phyloP scores from a whole-genome alignment of 1,140 invertebrate species.

The Bilobella aurantiaca region DNA sequence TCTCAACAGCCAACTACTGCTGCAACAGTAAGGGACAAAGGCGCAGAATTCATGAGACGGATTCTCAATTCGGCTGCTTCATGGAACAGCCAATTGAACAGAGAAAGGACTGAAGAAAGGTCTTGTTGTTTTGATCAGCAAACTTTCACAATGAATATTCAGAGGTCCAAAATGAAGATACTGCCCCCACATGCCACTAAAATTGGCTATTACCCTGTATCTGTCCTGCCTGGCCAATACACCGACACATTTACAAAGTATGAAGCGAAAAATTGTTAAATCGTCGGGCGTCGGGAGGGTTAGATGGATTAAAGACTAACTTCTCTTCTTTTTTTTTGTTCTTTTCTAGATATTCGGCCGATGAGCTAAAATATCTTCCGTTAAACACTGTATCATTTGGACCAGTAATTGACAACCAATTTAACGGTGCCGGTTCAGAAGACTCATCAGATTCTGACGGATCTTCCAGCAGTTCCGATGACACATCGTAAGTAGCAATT shows the following conservation, averaged over 20 bases:
- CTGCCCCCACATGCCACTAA: conserved; percentile 45
- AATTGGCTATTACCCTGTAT: conserved; percentile 72
- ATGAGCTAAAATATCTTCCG: conserved; percentile 68
- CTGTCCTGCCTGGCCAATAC: conserved; percentile 85
- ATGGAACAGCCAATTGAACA: conserved; percentile 80
- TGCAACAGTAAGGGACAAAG: conserved; percentile 19
- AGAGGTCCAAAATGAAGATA: conserved; percentile 42
- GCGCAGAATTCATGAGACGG: conserved; percentile 60
- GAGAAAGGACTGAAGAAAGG: conserved; percentile 56
- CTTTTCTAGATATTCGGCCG: conserved; percentile 48
- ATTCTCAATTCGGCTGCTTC: conserved; percentile 74
- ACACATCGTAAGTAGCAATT: conserved; percentile 43
- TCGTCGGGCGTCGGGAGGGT: too few species aligned
- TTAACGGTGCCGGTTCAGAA: conserved; percentile 37
- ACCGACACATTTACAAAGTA: conserved; percentile 71
- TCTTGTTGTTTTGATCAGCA: conserved; percentile 63
- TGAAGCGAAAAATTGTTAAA: too few species aligned
- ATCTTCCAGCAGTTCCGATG: conserved; percentile 48
- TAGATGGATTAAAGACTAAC: not conserved
- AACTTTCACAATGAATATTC: conserved; percentile 61
- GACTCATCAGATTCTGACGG: conserved; percentile 42
- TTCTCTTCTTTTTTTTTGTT: conserved; percentile 8
- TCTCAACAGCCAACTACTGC: conserved; percentile 18
- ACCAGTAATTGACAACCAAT: conserved; percentile 45
- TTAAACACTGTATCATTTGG: conserved; percentile 79